Conservation (phyloP, 2,797 vertebrate genomes). For the Darevskia nairensis region DNA sequence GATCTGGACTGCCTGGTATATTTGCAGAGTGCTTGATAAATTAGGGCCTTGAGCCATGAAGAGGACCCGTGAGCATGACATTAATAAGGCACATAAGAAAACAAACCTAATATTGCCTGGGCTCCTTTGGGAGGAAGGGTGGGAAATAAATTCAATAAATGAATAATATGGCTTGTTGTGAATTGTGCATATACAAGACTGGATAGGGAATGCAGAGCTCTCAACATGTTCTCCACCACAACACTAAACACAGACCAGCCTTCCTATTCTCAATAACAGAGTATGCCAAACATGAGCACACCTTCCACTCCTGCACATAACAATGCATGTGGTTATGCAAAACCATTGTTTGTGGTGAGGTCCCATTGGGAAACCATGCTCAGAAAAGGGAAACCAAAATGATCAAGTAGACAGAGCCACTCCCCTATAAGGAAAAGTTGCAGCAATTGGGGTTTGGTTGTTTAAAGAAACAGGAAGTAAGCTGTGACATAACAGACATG, state of each 20-base stretch:
- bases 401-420: too few relatives aligned
- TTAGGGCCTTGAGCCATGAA: constrained; percentile 1
- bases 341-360: background rate
- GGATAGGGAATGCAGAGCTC: background rate
- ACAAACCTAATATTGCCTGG: background rate
- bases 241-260: background rate
- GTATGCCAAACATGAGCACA: background rate
- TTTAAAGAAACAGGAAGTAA: too few relatives aligned
- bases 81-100: background rate
- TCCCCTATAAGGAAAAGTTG: too few relatives aligned
- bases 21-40: background rate
- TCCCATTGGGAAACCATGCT: background rate
- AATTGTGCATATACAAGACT: background rate
- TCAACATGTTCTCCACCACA: background rate
- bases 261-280: too few relatives aligned
- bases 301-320: background rate
- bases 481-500: too few relatives aligned
- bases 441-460: too few relatives aligned
- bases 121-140: too few relatives aligned
- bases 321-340: too few relatives aligned
- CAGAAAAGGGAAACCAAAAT: too few relatives aligned
- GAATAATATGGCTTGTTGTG: background rate
- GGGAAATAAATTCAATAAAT: too few relatives aligned
- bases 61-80: background rate
- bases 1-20: background rate